Evolutionary conservation across 2,888 invertebrate genomes (phyloP), one percentile per base, ranked within the genome.

Genomic region (Lasioglossum calceatum): DNA sequence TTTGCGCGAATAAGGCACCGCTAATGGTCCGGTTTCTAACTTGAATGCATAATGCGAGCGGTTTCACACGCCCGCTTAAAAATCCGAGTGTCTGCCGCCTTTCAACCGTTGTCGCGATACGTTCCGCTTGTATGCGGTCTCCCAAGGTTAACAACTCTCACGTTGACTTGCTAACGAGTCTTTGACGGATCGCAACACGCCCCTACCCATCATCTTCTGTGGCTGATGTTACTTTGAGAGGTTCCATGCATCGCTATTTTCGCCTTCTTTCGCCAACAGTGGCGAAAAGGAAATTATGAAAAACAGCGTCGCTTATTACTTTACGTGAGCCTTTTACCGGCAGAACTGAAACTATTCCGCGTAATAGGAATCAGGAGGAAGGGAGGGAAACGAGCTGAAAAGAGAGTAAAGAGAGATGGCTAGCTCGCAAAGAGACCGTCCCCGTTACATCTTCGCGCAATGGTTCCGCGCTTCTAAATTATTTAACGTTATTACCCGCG

Each of bases 251-350:
- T 44, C 14, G 14, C 12, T 44, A 44, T 44, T 44, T 14, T 44
- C 44, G 14, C 44, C 14, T 4, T 44, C 12, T 36, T 61, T 71
- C 32, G 2, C 12, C n/a, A 27, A 23, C 79, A 79, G 44, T 47
- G 50, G 64, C 64, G 61, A 74, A 8, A n/a, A 61, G 78, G 77
- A 64, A 78, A 78, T 86, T 76, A 84, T 81, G 67, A 86, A 81
- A 76, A 78, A 75, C 64, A 16, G 39, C 78, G 54, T 0, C 39
- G 54, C 61, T 71, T 80, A 73, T 84, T 47, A 10, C 61, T 47
- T 58, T 50, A 67, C 71, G 32, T 10, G 23, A 50, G 14, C 39
- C 36, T 58, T 23, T 23, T 16, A 12, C 39, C 54, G 1, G 50
- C 64, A 67, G 19, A 76, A 86, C 61, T 78, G 75, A 23, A 75